These are phyloP conservation scores for Harlomillsia oculata DNA, from an alignment of 1,140 invertebrate species.

Conservation along the genomic window DNA sequence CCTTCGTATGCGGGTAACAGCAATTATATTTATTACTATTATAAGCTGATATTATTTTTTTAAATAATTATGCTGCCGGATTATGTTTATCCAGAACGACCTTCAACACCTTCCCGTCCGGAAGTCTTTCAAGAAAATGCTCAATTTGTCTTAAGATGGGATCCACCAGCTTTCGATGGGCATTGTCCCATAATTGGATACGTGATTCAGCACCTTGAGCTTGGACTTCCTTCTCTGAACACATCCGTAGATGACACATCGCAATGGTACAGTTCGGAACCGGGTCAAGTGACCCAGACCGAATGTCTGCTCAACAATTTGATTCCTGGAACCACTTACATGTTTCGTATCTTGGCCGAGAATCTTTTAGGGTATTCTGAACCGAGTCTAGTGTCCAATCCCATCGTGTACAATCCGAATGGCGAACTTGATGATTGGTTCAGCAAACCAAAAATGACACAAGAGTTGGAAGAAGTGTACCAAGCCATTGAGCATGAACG, in stretches of 20 bases:
- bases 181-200: conserved; percentile 46
- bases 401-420: conserved; percentile 19
- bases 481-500: conserved; percentile 73
- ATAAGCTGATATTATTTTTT: no score
- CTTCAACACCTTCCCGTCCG: conserved; percentile 59
- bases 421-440: conserved; percentile 21
- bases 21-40: no score
- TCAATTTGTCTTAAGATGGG: conserved; percentile 46
- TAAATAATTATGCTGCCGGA: no score
- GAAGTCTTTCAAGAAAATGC: conserved; percentile 41
- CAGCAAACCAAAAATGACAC: conserved; percentile 8
- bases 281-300: conserved; percentile 6
- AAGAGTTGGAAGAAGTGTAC: conserved; percentile 54
- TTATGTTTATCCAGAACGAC: conserved; percentile 51
- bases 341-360: conserved; percentile 77
- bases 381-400: conserved; percentile 19
- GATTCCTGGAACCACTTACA: conserved; percentile 65
- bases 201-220: conserved; percentile 6
- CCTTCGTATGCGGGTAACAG: no score
- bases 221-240: background rate
- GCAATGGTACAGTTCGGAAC: conserved; percentile 7
- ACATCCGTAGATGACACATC: background rate
- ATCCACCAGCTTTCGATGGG: conserved; percentile 46
- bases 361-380: conserved; percentile 52
- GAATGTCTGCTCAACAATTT: conserved; percentile 22